A percentile compares a stretch with the other conserved stretches of the same genome.
Evolutionary conservation across 1,140 invertebrate genomes (phyloP).

Genomic region (Steinernema khuongi): DNA sequence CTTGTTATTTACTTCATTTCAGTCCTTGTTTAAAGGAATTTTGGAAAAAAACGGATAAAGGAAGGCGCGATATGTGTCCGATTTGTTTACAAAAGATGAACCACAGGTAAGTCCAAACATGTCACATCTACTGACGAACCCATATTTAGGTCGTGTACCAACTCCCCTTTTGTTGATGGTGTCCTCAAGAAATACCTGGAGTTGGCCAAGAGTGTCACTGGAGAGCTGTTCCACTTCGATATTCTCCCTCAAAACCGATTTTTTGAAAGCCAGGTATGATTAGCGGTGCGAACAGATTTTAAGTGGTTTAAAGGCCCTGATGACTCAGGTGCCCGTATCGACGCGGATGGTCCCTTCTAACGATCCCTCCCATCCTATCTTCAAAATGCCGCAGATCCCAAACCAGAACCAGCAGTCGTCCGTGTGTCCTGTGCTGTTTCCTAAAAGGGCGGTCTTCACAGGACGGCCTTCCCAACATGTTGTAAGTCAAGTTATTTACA

Average conservation of each 20-base stretch:
- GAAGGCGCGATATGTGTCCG: not conserved
- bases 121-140: not conserved
- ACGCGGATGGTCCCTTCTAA: not conserved
- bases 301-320: not conserved
- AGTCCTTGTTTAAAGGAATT: conserved; percentile 12
- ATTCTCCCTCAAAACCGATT: not conserved
- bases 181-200: not conserved
- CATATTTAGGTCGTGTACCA: not conserved
- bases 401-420: too few species aligned
- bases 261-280: not conserved
- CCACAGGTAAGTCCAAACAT: not conserved
- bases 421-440: too few species aligned
- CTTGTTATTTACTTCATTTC: not conserved
- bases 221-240: not conserved
- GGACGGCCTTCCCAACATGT: too few species aligned
- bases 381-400: too few species aligned
- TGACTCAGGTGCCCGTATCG: not conserved
- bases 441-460: too few species aligned
- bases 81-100: not conserved
- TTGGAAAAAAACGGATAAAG: not conserved
- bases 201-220: not conserved
- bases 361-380: not conserved
- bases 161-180: not conserved
- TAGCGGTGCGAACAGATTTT: not conserved
- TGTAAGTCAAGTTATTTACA: too few species aligned